Percentiles rank a stretch among this genome's conserved stretches.
phyloP scores from a whole-genome alignment of 1,140 invertebrate genomes.

The Aphaenogaster ashmeadi region DNA sequence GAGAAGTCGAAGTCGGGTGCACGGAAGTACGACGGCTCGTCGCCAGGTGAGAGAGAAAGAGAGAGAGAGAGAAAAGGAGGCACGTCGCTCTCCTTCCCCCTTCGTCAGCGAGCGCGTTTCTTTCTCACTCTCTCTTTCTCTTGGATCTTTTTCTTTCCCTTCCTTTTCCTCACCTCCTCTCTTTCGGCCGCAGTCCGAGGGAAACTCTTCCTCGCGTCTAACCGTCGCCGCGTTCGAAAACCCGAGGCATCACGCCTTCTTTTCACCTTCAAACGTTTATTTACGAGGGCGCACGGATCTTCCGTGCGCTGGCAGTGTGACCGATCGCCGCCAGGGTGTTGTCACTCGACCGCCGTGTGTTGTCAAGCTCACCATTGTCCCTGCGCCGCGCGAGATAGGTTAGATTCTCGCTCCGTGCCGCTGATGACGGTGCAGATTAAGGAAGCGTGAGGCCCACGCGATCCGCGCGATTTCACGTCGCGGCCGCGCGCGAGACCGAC shows the following conservation, averaged over 20 bases:
- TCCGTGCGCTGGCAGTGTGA: background rate
- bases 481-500: background rate
- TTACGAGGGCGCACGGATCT: slow-evolving; percentile 13
- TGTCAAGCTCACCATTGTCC: slow-evolving; percentile 63
- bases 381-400: slow-evolving; percentile 69
- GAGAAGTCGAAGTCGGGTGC: background rate
- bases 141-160: background rate
- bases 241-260: slow-evolving; percentile 18
- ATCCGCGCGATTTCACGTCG: background rate
- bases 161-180: background rate
- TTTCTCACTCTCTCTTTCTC: background rate
- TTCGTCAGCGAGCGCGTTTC: background rate
- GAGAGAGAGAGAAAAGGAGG: background rate
- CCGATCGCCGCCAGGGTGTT: slow-evolving; percentile 40
- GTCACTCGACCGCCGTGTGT: slow-evolving; percentile 59
- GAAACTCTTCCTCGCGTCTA: slow-evolving; percentile 10
- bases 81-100: background rate
- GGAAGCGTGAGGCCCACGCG: slow-evolving; percentile 41
- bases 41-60: slow-evolving; percentile 65
- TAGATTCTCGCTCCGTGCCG: slow-evolving; percentile 65
- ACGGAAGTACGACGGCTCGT: slow-evolving; percentile 67
- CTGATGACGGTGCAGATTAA: slow-evolving; percentile 81
- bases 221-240: slow-evolving; percentile 40
- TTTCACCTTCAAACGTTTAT: slow-evolving; percentile 47
- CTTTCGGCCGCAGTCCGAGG: background rate